Conservation (phyloP, 2,113 vertebrate species). For the Podarcis muralis region DNA sequence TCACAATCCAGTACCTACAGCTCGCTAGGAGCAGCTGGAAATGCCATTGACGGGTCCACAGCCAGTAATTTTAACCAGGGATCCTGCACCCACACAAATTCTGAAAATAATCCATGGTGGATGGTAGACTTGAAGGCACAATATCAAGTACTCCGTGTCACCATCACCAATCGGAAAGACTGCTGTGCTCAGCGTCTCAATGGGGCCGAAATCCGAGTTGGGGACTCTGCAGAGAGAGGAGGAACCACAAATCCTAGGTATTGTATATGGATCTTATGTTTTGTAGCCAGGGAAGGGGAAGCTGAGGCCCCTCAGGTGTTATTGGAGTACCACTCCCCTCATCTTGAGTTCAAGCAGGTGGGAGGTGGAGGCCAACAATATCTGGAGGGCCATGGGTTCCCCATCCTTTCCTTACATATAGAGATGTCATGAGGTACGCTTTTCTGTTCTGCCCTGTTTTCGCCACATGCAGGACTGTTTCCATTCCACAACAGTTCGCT, state of each 20-base stretch:
- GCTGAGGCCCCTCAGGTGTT: too few species aligned
- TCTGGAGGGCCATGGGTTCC: too few species aligned
- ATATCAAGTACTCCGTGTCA: neutral
- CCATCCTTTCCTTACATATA: neutral
- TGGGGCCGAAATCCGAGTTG: conserved; percentile 41
- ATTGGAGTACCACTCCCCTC: too few species aligned
- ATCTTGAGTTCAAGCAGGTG: too few species aligned
- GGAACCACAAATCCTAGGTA: conserved; percentile 34
- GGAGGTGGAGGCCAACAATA: too few species aligned
- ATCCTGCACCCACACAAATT: conserved; percentile 28
- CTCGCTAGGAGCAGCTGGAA: neutral
- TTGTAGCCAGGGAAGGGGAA: neutral
- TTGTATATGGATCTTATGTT: neutral
- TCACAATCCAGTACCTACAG: too few species aligned
- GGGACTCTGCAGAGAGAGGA: rapidly evolving
- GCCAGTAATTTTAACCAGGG: neutral
- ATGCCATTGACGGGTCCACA: conserved; percentile 37
- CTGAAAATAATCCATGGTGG: neutral
- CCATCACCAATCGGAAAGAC: conserved; percentile 6
- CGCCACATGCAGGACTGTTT: too few species aligned
- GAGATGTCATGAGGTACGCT: too few species aligned
- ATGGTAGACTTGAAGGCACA: conserved; percentile 9
- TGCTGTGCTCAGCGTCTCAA: conserved; percentile 16
- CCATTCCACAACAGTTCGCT: too few species aligned
- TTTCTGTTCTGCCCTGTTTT: too few species aligned